Evolutionary conservation across 2,797 vertebrate genomes (phyloP), one percentile per base, ranked within the genome.

Genomic region (Orientallactaga sibirica): DNA sequence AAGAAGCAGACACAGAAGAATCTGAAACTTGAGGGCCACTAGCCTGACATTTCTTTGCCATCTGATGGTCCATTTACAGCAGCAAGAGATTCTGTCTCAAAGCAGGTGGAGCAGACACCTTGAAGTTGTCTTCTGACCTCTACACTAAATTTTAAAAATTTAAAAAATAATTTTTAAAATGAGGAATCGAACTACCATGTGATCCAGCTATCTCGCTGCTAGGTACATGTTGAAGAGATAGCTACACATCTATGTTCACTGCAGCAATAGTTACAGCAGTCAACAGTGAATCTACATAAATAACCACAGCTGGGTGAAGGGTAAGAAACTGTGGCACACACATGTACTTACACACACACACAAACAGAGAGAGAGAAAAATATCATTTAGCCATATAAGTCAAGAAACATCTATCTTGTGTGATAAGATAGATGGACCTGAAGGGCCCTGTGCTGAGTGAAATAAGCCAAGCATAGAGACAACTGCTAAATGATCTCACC

Each of bases 361-460:
- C 7, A 2, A 22, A 25, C 22, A 43, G 3, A 20, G 10, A n/a
- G 1, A 24, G 3, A 18, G 12, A 29, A 5, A 62, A 3, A 58
- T 48, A 19, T 20, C 79, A 73, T 52, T 14, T 8, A 64, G 66
- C 15, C 37, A 37, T 27, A 19, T 8, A 33, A 84, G 33, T 48
- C 9, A 48, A 55, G 25, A 41, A 18, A 9, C 55, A 41, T 66
- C 18, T 22, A 12, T 25, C 58, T 75, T 87, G 55, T 64, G 22
- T 52, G 16, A 83, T 18, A 74, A 75, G 5, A 5, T 3, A 19
- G 29, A 52, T 73, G 9, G 73, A n/a, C 41, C 27, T 64, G 4
- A 64, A 55, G 22, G 22, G 27, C 29, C 7, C 43, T 62, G 29
- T 43, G 8, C 29, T 37, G 64, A 73, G 10, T 74, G 68, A 52